Evolutionary conservation across 2,888 invertebrate genomes (phyloP).

Genomic region (Catocala fraxini): DNA sequence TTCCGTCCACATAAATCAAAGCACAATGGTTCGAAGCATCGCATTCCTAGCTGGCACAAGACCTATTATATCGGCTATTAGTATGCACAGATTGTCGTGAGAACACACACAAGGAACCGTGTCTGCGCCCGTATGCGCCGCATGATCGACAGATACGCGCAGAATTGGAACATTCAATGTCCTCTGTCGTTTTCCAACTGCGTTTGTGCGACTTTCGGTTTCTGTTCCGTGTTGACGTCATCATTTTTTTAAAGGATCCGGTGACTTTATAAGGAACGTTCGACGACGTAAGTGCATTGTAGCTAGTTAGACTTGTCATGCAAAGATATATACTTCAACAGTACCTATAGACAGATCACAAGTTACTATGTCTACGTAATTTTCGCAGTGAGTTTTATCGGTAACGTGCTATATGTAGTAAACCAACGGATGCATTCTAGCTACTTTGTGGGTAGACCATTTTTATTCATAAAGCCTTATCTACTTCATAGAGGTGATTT

Average conservation of each 20-base stretch:
- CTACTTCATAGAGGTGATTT: too few species aligned
- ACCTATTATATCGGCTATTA: conserved; percentile 9
- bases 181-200: conserved; percentile 5
- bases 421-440: too few species aligned
- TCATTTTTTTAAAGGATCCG: background rate
- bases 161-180: conserved; percentile 15
- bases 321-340: too few species aligned
- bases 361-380: too few species aligned
- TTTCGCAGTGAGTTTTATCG: too few species aligned
- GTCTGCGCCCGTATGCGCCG: conserved; percentile 15
- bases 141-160: conserved; percentile 12
- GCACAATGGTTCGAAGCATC: conserved; percentile 4
- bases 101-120: conserved; percentile 14
- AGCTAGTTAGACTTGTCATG: too few species aligned
- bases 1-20: conserved; percentile 1
- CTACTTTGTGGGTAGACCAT: too few species aligned
- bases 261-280: too few species aligned
- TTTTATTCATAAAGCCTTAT: too few species aligned
- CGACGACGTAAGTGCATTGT: too few species aligned
- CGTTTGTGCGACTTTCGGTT: conserved; percentile 24
- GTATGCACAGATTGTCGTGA: conserved; percentile 14
- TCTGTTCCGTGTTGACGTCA: conserved; percentile 40
- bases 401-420: too few species aligned
- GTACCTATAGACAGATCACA: too few species aligned
- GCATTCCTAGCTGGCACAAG: conserved; percentile 16